Evolutionary conservation across 92 coral and sea anemone genomes (phyloP).

Genomic region (Phenganax stokvisi): DNA sequence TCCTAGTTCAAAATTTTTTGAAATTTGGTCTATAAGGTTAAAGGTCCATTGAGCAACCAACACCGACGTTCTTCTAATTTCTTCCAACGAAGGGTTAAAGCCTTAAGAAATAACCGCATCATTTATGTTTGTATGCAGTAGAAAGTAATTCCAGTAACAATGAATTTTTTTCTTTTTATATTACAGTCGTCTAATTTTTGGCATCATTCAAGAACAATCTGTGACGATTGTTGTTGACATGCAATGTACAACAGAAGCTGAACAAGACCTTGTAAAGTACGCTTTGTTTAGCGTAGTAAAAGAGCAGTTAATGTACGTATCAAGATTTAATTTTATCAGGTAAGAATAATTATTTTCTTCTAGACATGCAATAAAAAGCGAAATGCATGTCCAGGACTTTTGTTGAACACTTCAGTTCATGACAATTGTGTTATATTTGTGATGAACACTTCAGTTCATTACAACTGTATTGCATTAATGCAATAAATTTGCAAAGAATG

Average conservation of each 20-base stretch:
- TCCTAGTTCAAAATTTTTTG: no score
- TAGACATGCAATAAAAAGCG: no score
- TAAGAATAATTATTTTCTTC: conserved; percentile 1
- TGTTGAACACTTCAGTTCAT: not conserved
- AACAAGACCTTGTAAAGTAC: conserved; percentile 68
- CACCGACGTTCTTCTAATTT: no score
- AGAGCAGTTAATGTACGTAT: conserved; percentile 88
- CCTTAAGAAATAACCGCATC: not conserved
- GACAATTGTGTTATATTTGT: no score
- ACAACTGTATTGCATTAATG: no score
- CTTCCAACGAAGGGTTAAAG: no score
- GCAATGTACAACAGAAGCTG: conserved; percentile 67
- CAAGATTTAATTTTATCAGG: conserved; percentile 88
- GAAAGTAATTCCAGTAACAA: not conserved
- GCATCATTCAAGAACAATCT: conserved; percentile 82
- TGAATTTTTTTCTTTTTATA: not conserved
- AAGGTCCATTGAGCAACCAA: no score
- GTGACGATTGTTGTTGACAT: conserved; percentile 73
- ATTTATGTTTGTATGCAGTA: not conserved
- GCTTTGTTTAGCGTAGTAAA: conserved; percentile 75
- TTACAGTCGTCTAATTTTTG: conserved; percentile 85
- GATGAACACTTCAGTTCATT: not conserved
- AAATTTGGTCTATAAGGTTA: no score
- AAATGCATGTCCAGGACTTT: no score
- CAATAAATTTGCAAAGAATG: no score